A percentile compares a stretch with the other conserved stretches of the same genome.
phyloP scores from a whole-genome alignment of 2,113 vertebrate genomes.

The Gymnocephalus cernua region DNA sequence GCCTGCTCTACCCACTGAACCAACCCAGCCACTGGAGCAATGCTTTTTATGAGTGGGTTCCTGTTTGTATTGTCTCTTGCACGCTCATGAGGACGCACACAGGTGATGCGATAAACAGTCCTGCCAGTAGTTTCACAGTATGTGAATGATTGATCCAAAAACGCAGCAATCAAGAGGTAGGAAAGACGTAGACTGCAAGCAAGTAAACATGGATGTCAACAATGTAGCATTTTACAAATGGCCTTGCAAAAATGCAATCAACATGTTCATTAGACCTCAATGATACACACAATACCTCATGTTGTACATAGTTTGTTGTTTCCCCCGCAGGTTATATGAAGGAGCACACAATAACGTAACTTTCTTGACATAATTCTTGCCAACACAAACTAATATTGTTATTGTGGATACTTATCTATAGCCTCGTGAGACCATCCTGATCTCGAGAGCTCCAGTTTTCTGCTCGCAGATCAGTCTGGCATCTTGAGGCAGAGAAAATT shows the following conservation, averaged over 20 bases:
- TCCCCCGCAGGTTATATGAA: neutral
- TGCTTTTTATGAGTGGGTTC: neutral
- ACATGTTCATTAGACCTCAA: neutral
- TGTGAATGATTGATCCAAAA: neutral
- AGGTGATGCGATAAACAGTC: neutral
- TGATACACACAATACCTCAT: neutral
- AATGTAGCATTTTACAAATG: neutral
- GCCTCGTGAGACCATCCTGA: no score
- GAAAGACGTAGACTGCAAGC: neutral
- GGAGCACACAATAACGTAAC: neutral
- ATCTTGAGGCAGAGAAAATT: no score
- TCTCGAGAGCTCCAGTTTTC: no score
- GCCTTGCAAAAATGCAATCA: neutral
- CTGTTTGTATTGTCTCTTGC: neutral
- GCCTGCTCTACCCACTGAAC: no score
- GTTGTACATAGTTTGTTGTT: neutral
- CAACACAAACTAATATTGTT: neutral
- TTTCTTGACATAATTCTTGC: neutral
- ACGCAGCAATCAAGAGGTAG: neutral
- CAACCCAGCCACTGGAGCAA: no score
- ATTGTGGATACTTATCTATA: neutral
- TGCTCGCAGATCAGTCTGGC: no score
- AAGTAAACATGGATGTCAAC: neutral
- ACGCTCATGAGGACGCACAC: neutral
- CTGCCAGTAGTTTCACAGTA: neutral